A percentile compares a stretch with the other conserved stretches of the same genome.
Evolutionary conservation across 2,797 vertebrate species (phyloP).

Genomic region (Cercopithecus diana): DNA sequence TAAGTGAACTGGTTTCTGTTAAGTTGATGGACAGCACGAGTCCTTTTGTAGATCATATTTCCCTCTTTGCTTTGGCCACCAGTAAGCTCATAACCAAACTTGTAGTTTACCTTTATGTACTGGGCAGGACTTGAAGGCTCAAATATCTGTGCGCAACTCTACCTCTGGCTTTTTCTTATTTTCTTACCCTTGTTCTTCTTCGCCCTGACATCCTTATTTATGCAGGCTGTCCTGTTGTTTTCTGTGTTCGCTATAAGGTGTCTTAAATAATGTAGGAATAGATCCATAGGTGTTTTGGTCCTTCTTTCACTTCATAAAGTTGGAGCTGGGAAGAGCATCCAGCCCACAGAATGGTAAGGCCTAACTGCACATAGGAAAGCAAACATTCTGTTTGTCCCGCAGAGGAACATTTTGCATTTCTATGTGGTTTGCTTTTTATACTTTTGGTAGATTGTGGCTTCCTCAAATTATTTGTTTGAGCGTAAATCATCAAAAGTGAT

Average conservation of each 20-base stretch:
- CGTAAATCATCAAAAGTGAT: background rate
- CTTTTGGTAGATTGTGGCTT: conserved; percentile 30
- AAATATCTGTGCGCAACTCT: background rate
- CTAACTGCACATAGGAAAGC: background rate
- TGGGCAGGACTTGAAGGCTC: background rate
- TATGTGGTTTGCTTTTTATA: background rate
- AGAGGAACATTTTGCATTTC: background rate
- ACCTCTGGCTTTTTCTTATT: background rate
- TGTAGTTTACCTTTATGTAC: background rate
- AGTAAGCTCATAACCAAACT: background rate
- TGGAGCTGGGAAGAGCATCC: background rate
- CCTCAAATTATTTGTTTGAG: conserved; percentile 42
- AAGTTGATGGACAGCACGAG: background rate
- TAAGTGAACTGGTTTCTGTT: background rate
- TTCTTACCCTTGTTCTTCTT: background rate
- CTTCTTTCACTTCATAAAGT: background rate
- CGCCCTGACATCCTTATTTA: background rate
- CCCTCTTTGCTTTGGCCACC: background rate
- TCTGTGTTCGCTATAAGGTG: background rate
- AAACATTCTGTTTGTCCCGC: background rate
- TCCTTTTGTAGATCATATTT: background rate
- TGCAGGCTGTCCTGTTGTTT: background rate
- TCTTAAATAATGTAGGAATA: background rate
- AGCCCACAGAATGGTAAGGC: background rate
- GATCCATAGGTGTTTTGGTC: background rate